Evolutionary conservation across 2,113 vertebrate genomes (phyloP), one percentile per base, ranked within the genome.

Genomic region (Peromyscus maniculatus): DNA sequence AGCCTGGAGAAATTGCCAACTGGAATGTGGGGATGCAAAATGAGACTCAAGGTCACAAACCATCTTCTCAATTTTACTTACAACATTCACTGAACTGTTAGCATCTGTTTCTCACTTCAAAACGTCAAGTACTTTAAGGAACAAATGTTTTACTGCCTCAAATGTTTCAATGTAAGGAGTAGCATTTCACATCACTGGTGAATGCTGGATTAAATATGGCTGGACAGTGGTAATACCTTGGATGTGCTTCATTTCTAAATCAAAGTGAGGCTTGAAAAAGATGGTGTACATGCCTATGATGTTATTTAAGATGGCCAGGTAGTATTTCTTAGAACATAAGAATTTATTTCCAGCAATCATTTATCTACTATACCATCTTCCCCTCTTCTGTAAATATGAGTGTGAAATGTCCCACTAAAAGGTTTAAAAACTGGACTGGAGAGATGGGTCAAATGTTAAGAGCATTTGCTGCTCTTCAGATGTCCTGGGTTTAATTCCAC

Each of bases 21-120:
- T 91, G 83, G 77, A 84, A 75, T 79, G 39, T 92, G 28, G 66
- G 84, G 26, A 52, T 93, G 43, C 13, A 77, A 62, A 90, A 92
- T 43, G 67, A 33, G 21, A 93, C 49, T 67, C 88, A 46, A 19
- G 36, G 46, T 91, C 77, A 89, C 71, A 91, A n/a, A 5, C 64
- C 46, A 83, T 87, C 33, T 89, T 78, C 84, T 66, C 59, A 75
- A 55, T 87, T 43, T 88, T 83, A 55, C 9, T 91, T 87, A 16
- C 19, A 46, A 19, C n/a, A 86, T 33, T 52, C 86, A 33, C 19
- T 52, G 28, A 87, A 91, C 46, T 93, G 46, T 15, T 71, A 28
- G 11, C 17, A 67, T 17, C 75, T 82, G 28, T 82, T 39, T 78
- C 22, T 77, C 57, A 86, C 43, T 31, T 92, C 26, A 94, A 74